A percentile compares a stretch with the other conserved stretches of the same genome.
Conservation (phyloP, 1,140 invertebrate genomes). For the Cydia fagiglandana region DNA sequence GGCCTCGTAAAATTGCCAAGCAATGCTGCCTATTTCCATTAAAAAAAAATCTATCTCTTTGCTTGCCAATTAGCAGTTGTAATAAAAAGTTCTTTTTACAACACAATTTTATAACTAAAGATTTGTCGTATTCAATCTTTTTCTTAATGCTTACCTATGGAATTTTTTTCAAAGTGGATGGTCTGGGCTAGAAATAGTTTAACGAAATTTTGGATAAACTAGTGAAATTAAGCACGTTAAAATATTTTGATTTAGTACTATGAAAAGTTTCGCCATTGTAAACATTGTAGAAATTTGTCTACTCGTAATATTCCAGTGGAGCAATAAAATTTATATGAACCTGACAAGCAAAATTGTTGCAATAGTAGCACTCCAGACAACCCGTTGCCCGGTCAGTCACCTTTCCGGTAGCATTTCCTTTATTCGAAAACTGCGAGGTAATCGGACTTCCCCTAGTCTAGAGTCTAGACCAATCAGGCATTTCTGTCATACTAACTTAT, state of each 20-base stretch:
- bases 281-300: not conserved
- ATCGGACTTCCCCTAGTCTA: conserved; percentile 15
- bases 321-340: not conserved
- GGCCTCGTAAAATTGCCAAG: conserved; percentile 3
- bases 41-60: not conserved
- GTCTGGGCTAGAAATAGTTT: not conserved
- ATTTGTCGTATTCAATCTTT: not conserved
- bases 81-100: not conserved
- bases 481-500: conserved; percentile 23
- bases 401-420: conserved; percentile 13
- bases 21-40: conserved; percentile 3
- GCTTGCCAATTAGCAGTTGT: not conserved
- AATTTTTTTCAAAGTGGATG: too few relatives aligned
- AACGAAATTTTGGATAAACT: not conserved
- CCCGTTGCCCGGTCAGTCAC: not conserved
- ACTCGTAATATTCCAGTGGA: not conserved
- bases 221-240: not conserved
- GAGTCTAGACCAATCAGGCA: conserved; percentile 24
- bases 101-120: not conserved
- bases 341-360: not conserved
- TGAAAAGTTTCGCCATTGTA: not conserved
- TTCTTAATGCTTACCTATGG: too few relatives aligned
- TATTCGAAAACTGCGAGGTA: conserved; percentile 28
- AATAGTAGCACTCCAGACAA: not conserved
- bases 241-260: not conserved